Evolutionary conservation across 2,797 vertebrate genomes (phyloP), one percentile per base, ranked within the genome.

Genomic region (Thamnophis elegans): DNA sequence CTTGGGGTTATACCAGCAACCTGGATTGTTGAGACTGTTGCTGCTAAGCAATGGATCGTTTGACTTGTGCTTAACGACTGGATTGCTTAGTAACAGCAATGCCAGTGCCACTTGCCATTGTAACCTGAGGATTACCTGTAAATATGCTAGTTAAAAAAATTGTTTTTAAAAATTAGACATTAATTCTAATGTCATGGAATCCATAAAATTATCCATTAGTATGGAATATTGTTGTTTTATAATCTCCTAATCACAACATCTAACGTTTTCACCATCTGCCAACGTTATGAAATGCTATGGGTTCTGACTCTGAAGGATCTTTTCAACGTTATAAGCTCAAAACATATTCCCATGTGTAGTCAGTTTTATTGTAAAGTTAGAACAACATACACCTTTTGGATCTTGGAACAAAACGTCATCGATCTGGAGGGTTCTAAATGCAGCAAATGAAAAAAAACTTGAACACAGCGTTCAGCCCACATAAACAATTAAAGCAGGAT

Each of bases 241-340:
- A 78, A 11, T 20, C 36, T 51, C n/a, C 53, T 51, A 58, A 56
- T n/a, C 28, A 65, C 22, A n/a, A 56, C 22, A 16, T 25, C 28
- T 9, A 28, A 14, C 26, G 20, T 32, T 53, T 22, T 56, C 5
- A 95, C 94, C 87, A 78, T 90, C 94, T 86, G 93, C 89, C 92
- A 94, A 0, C 91, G 92, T 90, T 95, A 95, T 94, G 93, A 96
- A 96, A 94, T 95, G 95, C 94, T 96, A 8, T 73, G n/a, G n/a
- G 2, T 73, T 73, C 65, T 3, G 14, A 73, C 65, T 73, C 16
- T 32, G 65, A 68, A 68, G n/a, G n/a, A 32, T 8, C 65, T 36
- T 36, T 73, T 73, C 65, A 73, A 73, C 18, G n/a, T 73, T 36
- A 73, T 14, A 73, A 73, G 6, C 32, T 36, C 65, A 73, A 36